These are phyloP conservation scores for Aphelinus certus DNA, from an alignment of 1,140 invertebrate genomes.

Conservation along the genomic window DNA sequence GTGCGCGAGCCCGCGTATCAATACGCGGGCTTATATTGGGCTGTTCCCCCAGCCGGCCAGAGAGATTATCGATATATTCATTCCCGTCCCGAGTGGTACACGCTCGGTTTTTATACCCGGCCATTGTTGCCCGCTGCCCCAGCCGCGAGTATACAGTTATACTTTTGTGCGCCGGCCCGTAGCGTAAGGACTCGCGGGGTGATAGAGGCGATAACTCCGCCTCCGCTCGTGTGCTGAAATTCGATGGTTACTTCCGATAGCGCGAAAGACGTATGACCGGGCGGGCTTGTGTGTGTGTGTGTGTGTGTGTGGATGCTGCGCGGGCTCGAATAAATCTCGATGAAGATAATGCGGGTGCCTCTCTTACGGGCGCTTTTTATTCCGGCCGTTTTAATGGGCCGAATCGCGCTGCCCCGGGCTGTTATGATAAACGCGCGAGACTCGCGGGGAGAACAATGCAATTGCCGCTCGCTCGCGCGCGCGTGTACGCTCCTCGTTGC, in stretches of 20 bases:
- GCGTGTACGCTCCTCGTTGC: not conserved
- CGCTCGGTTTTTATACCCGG: too few relatives aligned
- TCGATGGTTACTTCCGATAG: constrained; percentile 32
- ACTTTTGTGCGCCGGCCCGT: too few relatives aligned
- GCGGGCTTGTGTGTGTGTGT: constrained; percentile 18
- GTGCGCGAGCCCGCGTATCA: constrained; percentile 33
- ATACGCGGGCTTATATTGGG: not conserved
- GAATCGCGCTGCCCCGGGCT: constrained; percentile 20
- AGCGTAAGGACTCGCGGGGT: too few relatives aligned
- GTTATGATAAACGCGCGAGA: constrained; percentile 23
- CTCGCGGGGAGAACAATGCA: constrained; percentile 25
- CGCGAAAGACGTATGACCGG: constrained; percentile 10
- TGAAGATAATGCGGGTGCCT: constrained; percentile 43
- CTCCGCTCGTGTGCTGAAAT: constrained; percentile 19
- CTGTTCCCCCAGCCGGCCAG: too few relatives aligned
- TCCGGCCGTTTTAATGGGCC: constrained; percentile 45
- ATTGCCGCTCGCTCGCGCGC: constrained; percentile 15
- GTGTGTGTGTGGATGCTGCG: not conserved
- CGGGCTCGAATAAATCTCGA: constrained; percentile 32
- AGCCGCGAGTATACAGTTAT: too few relatives aligned
- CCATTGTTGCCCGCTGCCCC: too few relatives aligned
- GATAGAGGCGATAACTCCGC: constrained; percentile 12
- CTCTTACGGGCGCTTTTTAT: constrained; percentile 15
- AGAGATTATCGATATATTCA: too few relatives aligned
- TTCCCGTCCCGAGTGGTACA: too few relatives aligned